These are phyloP conservation scores for Tetrao urogallus DNA, from an alignment of 2,113 vertebrate species.

Conservation along the genomic window DNA sequence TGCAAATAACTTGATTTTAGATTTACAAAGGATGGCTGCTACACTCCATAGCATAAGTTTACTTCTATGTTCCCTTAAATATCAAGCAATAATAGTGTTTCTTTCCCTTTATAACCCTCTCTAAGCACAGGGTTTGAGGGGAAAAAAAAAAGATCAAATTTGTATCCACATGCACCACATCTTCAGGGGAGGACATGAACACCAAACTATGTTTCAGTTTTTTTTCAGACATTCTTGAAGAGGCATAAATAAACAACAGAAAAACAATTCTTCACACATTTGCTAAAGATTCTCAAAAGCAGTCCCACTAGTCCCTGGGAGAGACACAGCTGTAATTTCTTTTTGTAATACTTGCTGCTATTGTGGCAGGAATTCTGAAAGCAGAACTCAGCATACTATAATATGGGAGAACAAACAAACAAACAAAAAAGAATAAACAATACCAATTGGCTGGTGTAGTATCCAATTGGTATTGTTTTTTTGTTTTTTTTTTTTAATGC, in stretches of 20 bases:
- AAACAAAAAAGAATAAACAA: neutral
- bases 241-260: neutral
- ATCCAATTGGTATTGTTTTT: too few species aligned
- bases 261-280: fast-evolving
- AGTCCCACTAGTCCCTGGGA: neutral
- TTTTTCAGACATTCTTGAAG: neutral
- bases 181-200: neutral
- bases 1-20: neutral
- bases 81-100: neutral
- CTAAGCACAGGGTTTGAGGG: neutral
- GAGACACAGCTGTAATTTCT: neutral
- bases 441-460: too few species aligned
- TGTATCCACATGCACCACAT: neutral
- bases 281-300: neutral
- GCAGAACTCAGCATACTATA: neutral
- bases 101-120: neutral
- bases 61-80: neutral
- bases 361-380: neutral
- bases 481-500: too few species aligned
- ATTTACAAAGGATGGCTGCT: neutral
- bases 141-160: neutral
- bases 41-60: neutral
- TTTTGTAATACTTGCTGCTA: neutral
- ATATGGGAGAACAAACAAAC: neutral
- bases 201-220: neutral